Percentiles rank a stretch among this genome's conserved stretches.
phyloP scores from a whole-genome alignment of 2,888 invertebrate genomes.

The Ornithoptera alexandrae region DNA sequence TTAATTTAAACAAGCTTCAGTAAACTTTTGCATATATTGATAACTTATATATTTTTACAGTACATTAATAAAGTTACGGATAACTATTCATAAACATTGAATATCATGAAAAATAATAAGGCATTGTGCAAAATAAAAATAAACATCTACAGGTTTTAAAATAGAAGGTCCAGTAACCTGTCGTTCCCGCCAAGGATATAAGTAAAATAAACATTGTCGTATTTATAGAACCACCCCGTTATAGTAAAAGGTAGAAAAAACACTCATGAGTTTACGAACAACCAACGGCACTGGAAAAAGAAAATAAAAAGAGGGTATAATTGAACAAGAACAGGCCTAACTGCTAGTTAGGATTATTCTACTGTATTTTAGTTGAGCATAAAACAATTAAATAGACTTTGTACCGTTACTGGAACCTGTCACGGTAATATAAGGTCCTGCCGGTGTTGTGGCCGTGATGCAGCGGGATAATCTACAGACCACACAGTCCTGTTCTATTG shows the following conservation, averaged over 20 bases:
- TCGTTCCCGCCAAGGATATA: slow-evolving; percentile 25
- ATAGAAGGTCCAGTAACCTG: slow-evolving; percentile 10
- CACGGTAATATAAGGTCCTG: slow-evolving; percentile 19
- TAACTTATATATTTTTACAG: no score
- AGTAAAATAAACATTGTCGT: slow-evolving; percentile 20
- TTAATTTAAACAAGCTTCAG: no score
- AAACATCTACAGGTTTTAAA: not conserved
- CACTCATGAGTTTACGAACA: slow-evolving; percentile 39
- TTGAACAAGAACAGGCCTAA: slow-evolving; percentile 29
- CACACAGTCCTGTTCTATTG: slow-evolving; percentile 15
- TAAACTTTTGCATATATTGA: no score
- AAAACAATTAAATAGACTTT: slow-evolving; percentile 28
- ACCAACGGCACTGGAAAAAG: slow-evolving; percentile 31
- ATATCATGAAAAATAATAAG: not conserved
- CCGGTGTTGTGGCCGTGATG: slow-evolving; percentile 16
- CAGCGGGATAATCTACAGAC: slow-evolving; percentile 21
- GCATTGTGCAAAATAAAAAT: not conserved
- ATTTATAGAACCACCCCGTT: slow-evolving; percentile 37
- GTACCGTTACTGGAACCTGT: slow-evolving; percentile 58
- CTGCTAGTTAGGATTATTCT: slow-evolving; percentile 30
- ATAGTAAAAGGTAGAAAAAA: slow-evolving; percentile 38
- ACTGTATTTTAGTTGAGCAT: slow-evolving; percentile 29
- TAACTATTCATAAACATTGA: not conserved
- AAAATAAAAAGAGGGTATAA: slow-evolving; percentile 27
- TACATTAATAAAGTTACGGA: no score